Evolutionary conservation across 1,140 invertebrate species (phyloP).

Genomic region (Teleogryllus occipitalis): DNA sequence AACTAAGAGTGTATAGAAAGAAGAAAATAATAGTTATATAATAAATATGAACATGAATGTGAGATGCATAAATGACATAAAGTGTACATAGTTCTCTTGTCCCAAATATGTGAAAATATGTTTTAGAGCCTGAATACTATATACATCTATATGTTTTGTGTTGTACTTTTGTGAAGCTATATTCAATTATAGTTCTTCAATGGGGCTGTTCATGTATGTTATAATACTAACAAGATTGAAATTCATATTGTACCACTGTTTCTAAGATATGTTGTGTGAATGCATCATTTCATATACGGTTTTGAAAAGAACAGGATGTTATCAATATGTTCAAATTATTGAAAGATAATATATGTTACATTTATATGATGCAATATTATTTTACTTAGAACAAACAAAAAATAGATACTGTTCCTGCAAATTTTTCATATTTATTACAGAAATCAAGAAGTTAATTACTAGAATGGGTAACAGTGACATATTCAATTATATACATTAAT

Average conservation of each 20-base stretch:
- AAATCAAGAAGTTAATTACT: too few relatives aligned
- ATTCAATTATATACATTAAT: too few relatives aligned
- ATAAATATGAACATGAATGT: neutral
- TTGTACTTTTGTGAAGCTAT: constrained; percentile 1
- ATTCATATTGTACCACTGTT: neutral
- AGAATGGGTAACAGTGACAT: too few relatives aligned
- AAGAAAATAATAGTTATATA: neutral
- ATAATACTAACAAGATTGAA: neutral
- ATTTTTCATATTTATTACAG: too few relatives aligned
- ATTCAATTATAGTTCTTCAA: neutral
- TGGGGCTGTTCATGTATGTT: neutral
- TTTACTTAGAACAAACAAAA: too few relatives aligned
- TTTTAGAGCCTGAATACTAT: neutral
- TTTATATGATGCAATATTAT: too few relatives aligned
- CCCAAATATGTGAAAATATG: neutral
- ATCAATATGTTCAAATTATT: too few relatives aligned
- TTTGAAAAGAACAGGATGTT: too few relatives aligned
- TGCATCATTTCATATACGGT: too few relatives aligned
- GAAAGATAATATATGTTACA: too few relatives aligned
- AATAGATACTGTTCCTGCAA: too few relatives aligned
- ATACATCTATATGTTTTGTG: constrained; percentile 2
- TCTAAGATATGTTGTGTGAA: too few relatives aligned
- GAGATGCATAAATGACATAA: neutral
- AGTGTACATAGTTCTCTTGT: neutral
- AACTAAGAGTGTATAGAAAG: neutral